phyloP scores from a whole-genome alignment of 2,113 vertebrate genomes.

The Enhydra lutris region DNA sequence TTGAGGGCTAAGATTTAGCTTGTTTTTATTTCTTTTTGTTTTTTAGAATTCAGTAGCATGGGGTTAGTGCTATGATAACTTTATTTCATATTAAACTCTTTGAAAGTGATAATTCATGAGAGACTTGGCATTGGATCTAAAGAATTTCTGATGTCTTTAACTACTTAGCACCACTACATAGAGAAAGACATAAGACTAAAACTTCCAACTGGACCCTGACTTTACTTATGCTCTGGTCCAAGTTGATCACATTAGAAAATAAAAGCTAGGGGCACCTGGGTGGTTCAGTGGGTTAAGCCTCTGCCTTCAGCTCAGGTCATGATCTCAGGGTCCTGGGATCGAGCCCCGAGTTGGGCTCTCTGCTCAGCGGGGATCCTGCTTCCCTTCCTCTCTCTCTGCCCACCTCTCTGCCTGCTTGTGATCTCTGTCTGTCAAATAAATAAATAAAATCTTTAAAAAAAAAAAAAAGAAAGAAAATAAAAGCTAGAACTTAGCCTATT shows the following conservation, averaged over 20 bases:
- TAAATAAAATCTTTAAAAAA: no score
- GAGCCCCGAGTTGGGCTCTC: no score
- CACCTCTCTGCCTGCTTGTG: no score
- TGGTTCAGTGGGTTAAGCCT: no score
- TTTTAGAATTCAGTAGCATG: background rate
- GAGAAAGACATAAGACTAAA: background rate
- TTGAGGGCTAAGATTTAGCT: background rate
- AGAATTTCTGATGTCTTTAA: background rate
- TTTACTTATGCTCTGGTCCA: background rate
- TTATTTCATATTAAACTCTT: background rate
- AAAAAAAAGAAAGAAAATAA: background rate
- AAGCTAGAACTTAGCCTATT: background rate
- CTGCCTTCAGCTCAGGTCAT: no score
- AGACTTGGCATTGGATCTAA: background rate
- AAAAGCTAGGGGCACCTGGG: background rate
- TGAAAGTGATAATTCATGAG: background rate
- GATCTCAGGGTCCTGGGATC: no score
- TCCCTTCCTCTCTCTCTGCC: no score
- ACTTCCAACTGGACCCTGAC: background rate
- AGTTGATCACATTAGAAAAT: background rate
- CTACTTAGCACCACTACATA: background rate
- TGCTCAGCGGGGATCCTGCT: no score
- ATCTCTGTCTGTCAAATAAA: no score
- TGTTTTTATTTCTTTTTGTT: background rate
- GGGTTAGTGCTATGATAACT: background rate